Percentiles rank a stretch among this genome's conserved stretches.
These are phyloP conservation scores for Taurulus bubalis DNA, from an alignment of 2,113 vertebrate genomes.

Conservation along the genomic window DNA sequence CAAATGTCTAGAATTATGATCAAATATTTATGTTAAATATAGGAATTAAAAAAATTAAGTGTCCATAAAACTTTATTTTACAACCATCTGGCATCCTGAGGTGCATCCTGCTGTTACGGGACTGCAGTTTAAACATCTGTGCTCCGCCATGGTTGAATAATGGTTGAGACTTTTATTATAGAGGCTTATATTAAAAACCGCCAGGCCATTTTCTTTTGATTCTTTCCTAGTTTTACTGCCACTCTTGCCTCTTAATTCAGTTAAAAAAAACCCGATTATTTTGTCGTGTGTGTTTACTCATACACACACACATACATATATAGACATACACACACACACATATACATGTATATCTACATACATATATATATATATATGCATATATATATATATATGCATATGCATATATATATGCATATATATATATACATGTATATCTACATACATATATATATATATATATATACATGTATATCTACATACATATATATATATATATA, in stretches of 20 bases:
- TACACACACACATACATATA: too few relatives aligned
- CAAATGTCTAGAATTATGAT: constrained; percentile 18
- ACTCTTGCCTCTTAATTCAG: neutral
- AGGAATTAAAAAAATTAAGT: constrained; percentile 7
- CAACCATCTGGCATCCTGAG: neutral
- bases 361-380: too few relatives aligned
- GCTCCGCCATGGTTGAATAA: constrained; percentile 5
- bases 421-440: too few relatives aligned
- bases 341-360: too few relatives aligned
- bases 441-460: too few relatives aligned
- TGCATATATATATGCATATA: too few relatives aligned
- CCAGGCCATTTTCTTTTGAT: neutral
- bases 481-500: too few relatives aligned
- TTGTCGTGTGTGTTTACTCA: too few relatives aligned
- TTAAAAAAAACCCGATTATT: too few relatives aligned
- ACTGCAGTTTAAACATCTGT: constrained; percentile 2
- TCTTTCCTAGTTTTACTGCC: neutral
- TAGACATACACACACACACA: too few relatives aligned
- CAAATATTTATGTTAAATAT: constrained; percentile 1
- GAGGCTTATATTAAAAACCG: neutral
- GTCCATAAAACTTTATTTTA: constrained; percentile 9
- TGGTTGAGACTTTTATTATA: constrained; percentile 1
- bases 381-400: too few relatives aligned
- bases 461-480: too few relatives aligned
- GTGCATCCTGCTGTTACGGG: neutral